Base-by-base conservation (phyloP, 2,888 invertebrate species). In the Mythimna lalbum region DNA sequence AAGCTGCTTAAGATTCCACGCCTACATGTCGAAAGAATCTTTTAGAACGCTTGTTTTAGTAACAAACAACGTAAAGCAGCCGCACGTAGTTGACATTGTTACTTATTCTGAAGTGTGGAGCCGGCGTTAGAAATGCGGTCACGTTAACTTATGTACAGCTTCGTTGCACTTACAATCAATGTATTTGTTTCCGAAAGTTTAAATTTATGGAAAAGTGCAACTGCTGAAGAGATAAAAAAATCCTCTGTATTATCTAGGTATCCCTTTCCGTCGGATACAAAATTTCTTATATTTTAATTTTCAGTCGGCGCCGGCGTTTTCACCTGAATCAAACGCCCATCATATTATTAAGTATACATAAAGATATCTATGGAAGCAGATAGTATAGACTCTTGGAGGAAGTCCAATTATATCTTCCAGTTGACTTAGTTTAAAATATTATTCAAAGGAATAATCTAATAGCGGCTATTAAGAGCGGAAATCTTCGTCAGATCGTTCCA, bases 41-140 rank as follows among this genome's bases (percentile, higher is more conserved):
- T 61, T 60, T 66, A 66, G 27, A 72, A 52, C 56, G 65, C 31
- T 65, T 36, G 47, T 65, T 73, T 71, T 78, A 73, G 52, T 76
- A 47, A 47, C 31, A 27, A 56, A 27, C 21, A 73, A 73, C 31
- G 66, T 21, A 3, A 19, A 72, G 19, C 33, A 9, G 7, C 14
- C 39, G 39, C 39, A 39, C 39, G 14, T 12, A 39, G 39, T 14
- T 4, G 14, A 12, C 39, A 36, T 4, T 6, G 7, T n/a, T 47
- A 49, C n/a, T 65, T 23, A 17, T 17, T 19, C 47, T 47, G 21
- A 17, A 21, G 1, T 61, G 6, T 5, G 14, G n/a, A n/a, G 39
- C 39, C 2, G 27, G 27, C n/a, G n/a, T 5, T 21, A 43, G 12
- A 68, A 23, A 68, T 56, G 23, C 1, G 52, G 21, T 53, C 43